phyloP scores from a whole-genome alignment of 1,140 invertebrate species.

The Cyclina sinensis region DNA sequence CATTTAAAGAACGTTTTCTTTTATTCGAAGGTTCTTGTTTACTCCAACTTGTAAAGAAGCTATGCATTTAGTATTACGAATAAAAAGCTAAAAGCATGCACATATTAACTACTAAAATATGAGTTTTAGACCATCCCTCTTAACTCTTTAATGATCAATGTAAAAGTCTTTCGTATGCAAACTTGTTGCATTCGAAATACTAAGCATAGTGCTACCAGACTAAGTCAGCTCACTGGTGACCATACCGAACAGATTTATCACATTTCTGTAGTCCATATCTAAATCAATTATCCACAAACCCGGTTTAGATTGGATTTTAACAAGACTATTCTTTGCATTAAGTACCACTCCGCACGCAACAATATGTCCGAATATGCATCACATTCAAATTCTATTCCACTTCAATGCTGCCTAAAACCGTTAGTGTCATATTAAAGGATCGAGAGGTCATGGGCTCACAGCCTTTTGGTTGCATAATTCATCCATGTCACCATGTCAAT shows the following conservation, averaged over 20 bases:
- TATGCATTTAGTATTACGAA: no score
- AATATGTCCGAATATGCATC: constrained; percentile 39
- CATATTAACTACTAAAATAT: no score
- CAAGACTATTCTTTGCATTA: neutral
- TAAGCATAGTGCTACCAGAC: no score
- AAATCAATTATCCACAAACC: neutral
- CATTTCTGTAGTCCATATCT: neutral
- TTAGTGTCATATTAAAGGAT: constrained; percentile 40
- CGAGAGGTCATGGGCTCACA: neutral
- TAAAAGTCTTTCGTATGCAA: no score
- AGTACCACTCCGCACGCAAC: neutral
- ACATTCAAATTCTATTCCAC: constrained; percentile 5
- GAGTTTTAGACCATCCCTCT: no score
- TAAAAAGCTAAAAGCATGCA: no score
- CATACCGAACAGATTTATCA: neutral
- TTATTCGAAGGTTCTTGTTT: no score
- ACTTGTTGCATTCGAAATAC: no score
- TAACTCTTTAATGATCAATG: no score
- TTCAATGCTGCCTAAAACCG: neutral
- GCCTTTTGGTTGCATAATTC: constrained; percentile 28
- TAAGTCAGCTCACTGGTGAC: no score
- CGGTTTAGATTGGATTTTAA: constrained; percentile 17
- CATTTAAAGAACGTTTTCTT: no score
- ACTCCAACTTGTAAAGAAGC: no score
- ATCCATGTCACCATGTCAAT: constrained; percentile 30